These are phyloP conservation scores for Thecophora atra DNA, from an alignment of 2,888 invertebrate species.

Conservation along the genomic window DNA sequence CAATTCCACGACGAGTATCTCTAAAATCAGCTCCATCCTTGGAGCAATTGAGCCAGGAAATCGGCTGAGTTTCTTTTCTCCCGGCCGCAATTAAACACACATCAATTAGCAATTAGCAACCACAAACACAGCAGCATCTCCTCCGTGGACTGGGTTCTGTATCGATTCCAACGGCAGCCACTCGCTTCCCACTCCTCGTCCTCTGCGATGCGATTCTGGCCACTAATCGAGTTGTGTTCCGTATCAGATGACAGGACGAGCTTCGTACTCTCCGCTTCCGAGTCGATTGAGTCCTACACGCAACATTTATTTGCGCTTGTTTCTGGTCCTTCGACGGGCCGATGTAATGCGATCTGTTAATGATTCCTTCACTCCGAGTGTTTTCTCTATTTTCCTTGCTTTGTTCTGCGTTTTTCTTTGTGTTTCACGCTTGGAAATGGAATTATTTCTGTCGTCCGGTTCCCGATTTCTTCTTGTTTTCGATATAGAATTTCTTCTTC, in stretches of 20 bases:
- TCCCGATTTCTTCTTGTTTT: not conserved
- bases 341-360: conserved; percentile 46
- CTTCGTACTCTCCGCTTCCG: not conserved
- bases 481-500: conserved; percentile 24
- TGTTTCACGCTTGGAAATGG: not conserved
- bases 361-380: conserved; percentile 31
- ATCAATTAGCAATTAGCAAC: conserved; percentile 60
- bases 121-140: not conserved
- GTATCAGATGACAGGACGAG: not conserved
- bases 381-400: conserved; percentile 28
- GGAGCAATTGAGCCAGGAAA: no score
- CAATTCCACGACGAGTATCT: no score
- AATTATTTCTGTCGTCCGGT: not conserved
- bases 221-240: not conserved
- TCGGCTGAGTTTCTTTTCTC: conserved; percentile 53
- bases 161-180: not conserved
- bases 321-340: no score
- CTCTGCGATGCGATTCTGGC: not conserved
- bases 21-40: no score
- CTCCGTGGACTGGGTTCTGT: not conserved
- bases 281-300: conserved; percentile 5
- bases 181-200: not conserved
- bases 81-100: conserved; percentile 57
- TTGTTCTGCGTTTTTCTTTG: not conserved
- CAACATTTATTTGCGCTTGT: not conserved